Evolutionary conservation across 1,140 invertebrate genomes (phyloP), one percentile per base, ranked within the genome.

Genomic region (Riptortus pedestris): DNA sequence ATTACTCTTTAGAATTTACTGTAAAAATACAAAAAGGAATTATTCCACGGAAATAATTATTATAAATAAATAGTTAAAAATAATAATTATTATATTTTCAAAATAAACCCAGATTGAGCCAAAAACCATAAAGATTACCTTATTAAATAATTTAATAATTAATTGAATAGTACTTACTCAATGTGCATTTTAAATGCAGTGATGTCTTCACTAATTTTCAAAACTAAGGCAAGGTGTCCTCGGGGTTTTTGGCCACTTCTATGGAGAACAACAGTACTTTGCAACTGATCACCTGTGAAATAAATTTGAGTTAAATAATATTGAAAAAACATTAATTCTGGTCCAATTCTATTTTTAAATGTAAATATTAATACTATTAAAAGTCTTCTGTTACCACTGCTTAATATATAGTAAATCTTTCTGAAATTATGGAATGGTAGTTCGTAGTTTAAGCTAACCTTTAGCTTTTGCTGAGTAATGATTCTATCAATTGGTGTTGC

Each of bases 231-330:
- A 22, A 79, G 68, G 60, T 71, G 70, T 7, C 78, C 78, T 38
- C 69, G 68, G 1, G 74, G 75, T 63, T 65, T 73, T 2, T 68
- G 33, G 2, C 73, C 66, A 58, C 64, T 68, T 48, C 75, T 71
- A 12, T 75, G 73, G 2, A 73, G 68, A 9, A 67, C 70, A 11
- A 77, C 70, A 2, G 72, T 70, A 4, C 74, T 76, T 71, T 78
- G 73, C 0, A 79, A 48, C 47, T 79, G 76, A 52, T 78, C 70
- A 45, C 78, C 78, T 79, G 43, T 1, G 69, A 67, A 64, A 29
- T n/a, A 3, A 47, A 11, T 20, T 43, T 2, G 2, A 14, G 14
- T 52, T 20, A 52, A 20, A 20, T 20, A 2, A 18, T 52, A 1
- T 22, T 52, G 12, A 20, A 18, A 1, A 12, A 14, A 52, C 18